Base-by-base conservation (phyloP, 2,888 invertebrate genomes). In the Erpobdella octoculata region DNA sequence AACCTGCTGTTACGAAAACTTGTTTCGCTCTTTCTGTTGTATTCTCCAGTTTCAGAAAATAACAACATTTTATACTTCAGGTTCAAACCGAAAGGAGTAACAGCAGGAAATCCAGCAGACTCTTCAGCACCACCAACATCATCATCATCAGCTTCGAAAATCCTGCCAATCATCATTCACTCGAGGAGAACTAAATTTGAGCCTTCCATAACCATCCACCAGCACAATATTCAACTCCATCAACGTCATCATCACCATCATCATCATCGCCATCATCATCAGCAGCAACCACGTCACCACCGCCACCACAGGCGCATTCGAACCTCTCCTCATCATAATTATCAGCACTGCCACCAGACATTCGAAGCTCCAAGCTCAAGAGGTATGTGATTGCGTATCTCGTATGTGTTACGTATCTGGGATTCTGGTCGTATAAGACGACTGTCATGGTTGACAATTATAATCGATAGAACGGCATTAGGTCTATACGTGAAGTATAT, bases 161-260 rank as follows among this genome's bases (percentile, higher is more conserved):
- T 35, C 31, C n/a, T 35, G n/a, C 35, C 62, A 8, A 62, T 62
- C 62, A 15, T 62, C 62, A 62, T 62, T 35, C 62, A 62, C 35
- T 35, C 62, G 1, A n/a, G 35, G 8, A 62, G 33, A 31, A n/a
- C 62, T 6, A 62, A 31, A 35, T 33, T 62, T 35, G 62, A 31
- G 31, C 31, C 62, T n/a, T 33, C 62, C 31, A n/a, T 35, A 9
- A 62, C 62, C 62, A 62, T 62, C 62, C 62, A 62, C n/a, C 62
- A 62, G 9, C 62, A 62, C 62, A 31, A 62, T 35, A 6, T 31
- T 33, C 62, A 62, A 9, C 62, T 33, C 9, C 62, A 62, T 31
- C 62, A 62, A 9, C 62, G 1, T 18, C 8, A 2, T 33, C 31
- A 33, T 62, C 62, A 6, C n/a, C 62, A 62, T 9, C 62, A 62